Percentiles rank a stretch among this genome's conserved stretches.
These are phyloP conservation scores for Colistium nudipinnis DNA, from an alignment of 2,113 vertebrate species.

Conservation along the genomic window DNA sequence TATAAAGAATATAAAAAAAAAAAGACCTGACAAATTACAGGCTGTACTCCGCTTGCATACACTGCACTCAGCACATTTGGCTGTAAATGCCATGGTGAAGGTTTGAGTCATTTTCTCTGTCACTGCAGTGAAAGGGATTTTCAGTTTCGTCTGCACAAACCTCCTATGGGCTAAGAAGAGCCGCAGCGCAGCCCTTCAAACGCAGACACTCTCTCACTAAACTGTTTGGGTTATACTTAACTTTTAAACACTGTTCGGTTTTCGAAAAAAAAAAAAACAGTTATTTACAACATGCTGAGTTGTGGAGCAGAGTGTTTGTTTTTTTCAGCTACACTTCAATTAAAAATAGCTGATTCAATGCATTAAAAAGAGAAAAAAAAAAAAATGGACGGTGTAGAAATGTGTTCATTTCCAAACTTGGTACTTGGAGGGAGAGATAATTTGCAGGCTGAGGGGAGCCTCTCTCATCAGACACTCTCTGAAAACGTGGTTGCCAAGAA, in stretches of 20 bases:
- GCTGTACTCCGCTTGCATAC: slow-evolving; percentile 72
- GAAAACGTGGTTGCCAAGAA: slow-evolving; percentile 75
- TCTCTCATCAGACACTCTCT: slow-evolving; percentile 60
- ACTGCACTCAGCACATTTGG: slow-evolving; percentile 83
- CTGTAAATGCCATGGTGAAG: slow-evolving; percentile 84
- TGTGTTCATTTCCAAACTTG: slow-evolving; percentile 71
- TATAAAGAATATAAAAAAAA: slow-evolving; percentile 74
- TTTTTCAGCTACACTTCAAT: slow-evolving; percentile 11
- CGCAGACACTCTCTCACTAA: slow-evolving; percentile 38
- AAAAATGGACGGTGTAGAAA: slow-evolving; percentile 39
- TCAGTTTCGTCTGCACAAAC: slow-evolving; percentile 74
- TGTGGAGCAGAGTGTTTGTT: background rate
- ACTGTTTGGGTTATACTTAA: slow-evolving; percentile 40
- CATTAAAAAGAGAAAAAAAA: slow-evolving; percentile 3
- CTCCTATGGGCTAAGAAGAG: slow-evolving; percentile 69
- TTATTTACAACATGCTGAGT: slow-evolving; percentile 29
- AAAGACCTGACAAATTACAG: slow-evolving; percentile 81
- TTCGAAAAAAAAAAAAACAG: slow-evolving; percentile 11
- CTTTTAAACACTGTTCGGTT: slow-evolving; percentile 39
- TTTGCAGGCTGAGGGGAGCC: slow-evolving; percentile 65
- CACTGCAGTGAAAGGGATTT: slow-evolving; percentile 79
- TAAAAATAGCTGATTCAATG: slow-evolving; percentile 29
- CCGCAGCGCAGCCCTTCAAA: slow-evolving; percentile 60
- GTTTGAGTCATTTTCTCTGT: slow-evolving; percentile 82
- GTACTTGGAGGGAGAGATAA: slow-evolving; percentile 51